These are phyloP conservation scores for Gasterosteus nipponicus DNA, from an alignment of 2,113 vertebrate species.

Conservation along the genomic window DNA sequence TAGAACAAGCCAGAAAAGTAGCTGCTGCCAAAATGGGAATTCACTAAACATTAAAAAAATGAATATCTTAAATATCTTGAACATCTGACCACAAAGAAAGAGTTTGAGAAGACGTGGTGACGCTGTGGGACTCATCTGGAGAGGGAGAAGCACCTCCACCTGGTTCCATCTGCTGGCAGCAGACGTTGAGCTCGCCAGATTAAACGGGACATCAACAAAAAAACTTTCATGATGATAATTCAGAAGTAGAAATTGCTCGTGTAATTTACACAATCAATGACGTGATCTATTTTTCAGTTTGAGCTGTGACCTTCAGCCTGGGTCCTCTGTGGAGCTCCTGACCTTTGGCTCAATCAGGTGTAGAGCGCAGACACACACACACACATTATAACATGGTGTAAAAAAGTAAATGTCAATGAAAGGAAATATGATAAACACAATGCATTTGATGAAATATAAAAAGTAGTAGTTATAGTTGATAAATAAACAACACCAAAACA, in stretches of 20 bases:
- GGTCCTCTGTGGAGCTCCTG: conserved; percentile 7
- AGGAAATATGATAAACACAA: not conserved
- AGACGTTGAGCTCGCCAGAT: not conserved
- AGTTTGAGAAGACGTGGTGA: too few relatives aligned
- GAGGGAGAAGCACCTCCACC: too few relatives aligned
- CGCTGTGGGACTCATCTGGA: too few relatives aligned
- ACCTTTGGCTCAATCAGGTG: not conserved
- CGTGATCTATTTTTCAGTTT: not conserved
- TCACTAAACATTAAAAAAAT: not conserved
- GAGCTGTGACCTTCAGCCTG: conserved; percentile 19
- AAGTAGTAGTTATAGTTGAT: not conserved
- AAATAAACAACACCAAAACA: not conserved
- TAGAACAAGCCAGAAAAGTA: not conserved
- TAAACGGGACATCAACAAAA: not conserved
- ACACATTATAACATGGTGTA: not conserved
- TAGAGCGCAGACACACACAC: too few relatives aligned
- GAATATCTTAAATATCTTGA: too few relatives aligned
- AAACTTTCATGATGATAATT: not conserved
- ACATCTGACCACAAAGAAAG: too few relatives aligned
- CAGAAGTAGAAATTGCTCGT: not conserved
- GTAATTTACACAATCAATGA: not conserved
- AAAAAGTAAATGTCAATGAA: not conserved
- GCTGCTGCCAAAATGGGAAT: not conserved
- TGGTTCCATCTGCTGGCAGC: too few relatives aligned
- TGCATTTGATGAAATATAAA: not conserved